Base-by-base conservation (phyloP, 2,797 vertebrate genomes). In the Sandelia bainsii region DNA sequence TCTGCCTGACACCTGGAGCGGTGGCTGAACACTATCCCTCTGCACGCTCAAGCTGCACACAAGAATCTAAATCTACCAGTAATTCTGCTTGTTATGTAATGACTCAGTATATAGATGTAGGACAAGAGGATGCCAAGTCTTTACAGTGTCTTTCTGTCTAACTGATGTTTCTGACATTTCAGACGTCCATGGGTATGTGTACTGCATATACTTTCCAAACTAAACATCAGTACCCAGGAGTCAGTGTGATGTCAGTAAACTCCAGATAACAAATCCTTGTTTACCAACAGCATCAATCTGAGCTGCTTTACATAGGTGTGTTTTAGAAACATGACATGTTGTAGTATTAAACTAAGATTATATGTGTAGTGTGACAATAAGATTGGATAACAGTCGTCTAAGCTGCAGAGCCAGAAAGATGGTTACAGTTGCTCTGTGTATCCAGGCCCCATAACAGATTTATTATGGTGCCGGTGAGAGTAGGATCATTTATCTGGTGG, bases 381-480 rank as follows among this genome's bases (percentile, higher is more conserved):
- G 50, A 53, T 74, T 37, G 40, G 51, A 71, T 11, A 13, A 32
- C 39, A 75, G 74, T 79, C 82, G 72, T 79, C 52, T 17, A 19
- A 62, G 73, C 69, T 72, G 69, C 82, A 49, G 61, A 51, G 63
- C 62, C 74, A 48, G 65, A 45, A 74, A 75, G 77, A 82, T 62
- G 79, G 69, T 83, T 81, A 83, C 83, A 77, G 77, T 79, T 74
- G 60, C 69, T 73, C 56, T 51, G 52, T 75, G 76, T 62, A 60
- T 81, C 73, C 64, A 77, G 71, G 65, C 34, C 61, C 63, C 72
- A 69, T 53, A 62, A 77, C 67, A 79, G 52, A 77, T 72, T 70
- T 58, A 84, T 83, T 78, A 46, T 65, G 51, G 57, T 78, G 54
- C 37, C 80, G 83, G 37, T 20, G 51, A 69, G 40, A 51, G 13